Conservation (phyloP, 2,888 invertebrate genomes). For the Empis stercorea region DNA sequence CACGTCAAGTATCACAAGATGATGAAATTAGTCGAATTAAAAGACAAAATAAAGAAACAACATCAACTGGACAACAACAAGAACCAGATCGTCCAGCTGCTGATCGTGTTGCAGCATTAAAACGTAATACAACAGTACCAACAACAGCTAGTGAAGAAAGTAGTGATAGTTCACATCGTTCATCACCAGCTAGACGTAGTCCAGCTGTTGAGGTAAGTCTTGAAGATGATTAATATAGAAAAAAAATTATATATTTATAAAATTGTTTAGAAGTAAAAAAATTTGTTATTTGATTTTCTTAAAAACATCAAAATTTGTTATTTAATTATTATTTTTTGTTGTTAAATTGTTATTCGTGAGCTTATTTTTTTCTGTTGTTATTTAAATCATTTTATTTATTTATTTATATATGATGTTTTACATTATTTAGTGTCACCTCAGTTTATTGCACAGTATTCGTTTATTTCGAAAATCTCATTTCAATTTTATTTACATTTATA, state of each 20-base stretch:
- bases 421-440: no score
- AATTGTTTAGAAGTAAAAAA: conserved; percentile 23
- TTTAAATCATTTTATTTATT: no score
- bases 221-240: conserved; percentile 16
- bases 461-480: no score
- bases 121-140: conserved; percentile 24
- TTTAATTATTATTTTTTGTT: neutral
- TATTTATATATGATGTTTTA: no score
- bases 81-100: conserved; percentile 38
- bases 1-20: conserved; percentile 74
- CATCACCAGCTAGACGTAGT: conserved; percentile 51
- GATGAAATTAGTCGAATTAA: conserved; percentile 81
- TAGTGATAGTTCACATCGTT: conserved; percentile 41
- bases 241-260: conserved; percentile 2
- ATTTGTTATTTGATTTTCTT: conserved; percentile 8
- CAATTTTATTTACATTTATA: no score
- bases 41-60: conserved; percentile 67
- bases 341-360: no score
- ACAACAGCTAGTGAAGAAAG: conserved; percentile 41
- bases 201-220: conserved; percentile 67
- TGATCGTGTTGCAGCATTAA: conserved; percentile 39
- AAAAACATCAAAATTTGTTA: conserved; percentile 1
- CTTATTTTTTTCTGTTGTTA: no score
- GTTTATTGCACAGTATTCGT: no score
- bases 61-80: conserved; percentile 39